phyloP scores from a whole-genome alignment of 1,140 invertebrate genomes.

The Drosophila cardini region DNA sequence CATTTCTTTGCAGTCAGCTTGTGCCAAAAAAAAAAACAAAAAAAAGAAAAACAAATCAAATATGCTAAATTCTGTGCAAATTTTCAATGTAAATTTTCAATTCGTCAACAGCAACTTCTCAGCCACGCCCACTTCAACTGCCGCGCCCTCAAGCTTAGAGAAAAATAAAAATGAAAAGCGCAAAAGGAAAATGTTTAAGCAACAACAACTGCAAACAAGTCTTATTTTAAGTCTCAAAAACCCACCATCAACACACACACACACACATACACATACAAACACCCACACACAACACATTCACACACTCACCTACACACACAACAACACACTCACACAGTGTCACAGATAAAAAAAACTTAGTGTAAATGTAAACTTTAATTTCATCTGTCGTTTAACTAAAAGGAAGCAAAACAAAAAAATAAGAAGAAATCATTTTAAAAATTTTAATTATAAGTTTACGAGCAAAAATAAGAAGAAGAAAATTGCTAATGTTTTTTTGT shows the following conservation, averaged over 20 bases:
- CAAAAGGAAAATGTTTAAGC: constrained; percentile 1
- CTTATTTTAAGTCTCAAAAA: constrained; percentile 70
- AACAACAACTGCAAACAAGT: constrained; percentile 34
- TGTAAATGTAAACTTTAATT: constrained; percentile 71
- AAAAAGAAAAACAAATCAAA: constrained; percentile 32
- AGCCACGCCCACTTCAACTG: background rate
- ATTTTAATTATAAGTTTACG: constrained; percentile 61
- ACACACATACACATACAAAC: constrained; percentile 15
- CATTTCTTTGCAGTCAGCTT: constrained; percentile 60
- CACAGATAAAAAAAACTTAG: constrained; percentile 53
- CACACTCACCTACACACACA: constrained; percentile 38
- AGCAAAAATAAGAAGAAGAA: constrained; percentile 39
- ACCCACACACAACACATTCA: constrained; percentile 15
- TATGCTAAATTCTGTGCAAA: constrained; percentile 69
- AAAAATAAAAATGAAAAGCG: constrained; percentile 8
- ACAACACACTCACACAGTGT: constrained; percentile 43
- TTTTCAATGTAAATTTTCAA: constrained; percentile 66
- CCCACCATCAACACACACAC: constrained; percentile 47
- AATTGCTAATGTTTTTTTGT: constrained; percentile 65
- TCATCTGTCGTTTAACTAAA: constrained; percentile 60
- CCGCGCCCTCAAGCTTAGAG: constrained; percentile 13
- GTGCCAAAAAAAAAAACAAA: constrained; percentile 74
- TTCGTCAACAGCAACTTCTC: constrained; percentile 41
- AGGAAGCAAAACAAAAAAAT: too few relatives aligned
- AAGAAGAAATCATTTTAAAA: constrained; percentile 53